These are phyloP conservation scores for Magallana nippona DNA, from an alignment of 2,888 invertebrate species.

Conservation along the genomic window DNA sequence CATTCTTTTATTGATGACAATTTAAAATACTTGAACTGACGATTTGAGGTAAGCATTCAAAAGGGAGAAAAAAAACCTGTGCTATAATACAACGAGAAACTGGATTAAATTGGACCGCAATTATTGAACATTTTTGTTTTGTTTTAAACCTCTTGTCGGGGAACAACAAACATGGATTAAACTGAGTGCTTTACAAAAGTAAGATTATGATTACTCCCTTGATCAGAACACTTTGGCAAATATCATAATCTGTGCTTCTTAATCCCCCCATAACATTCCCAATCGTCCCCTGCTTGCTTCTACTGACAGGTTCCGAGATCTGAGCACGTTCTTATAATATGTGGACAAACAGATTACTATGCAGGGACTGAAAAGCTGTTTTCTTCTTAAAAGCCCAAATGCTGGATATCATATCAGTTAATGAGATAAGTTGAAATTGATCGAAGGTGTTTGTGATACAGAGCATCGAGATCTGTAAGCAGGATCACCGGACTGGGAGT, in stretches of 20 bases:
- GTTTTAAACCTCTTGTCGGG: slow-evolving; percentile 16
- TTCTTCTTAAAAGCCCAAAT: slow-evolving; percentile 22
- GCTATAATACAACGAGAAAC: neutral
- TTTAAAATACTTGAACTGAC: neutral
- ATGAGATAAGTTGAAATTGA: slow-evolving; percentile 27
- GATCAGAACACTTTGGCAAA: slow-evolving; percentile 13
- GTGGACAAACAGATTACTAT: slow-evolving; percentile 26
- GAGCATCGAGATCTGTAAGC: neutral
- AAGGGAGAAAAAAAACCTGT: neutral
- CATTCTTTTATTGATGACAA: slow-evolving; percentile 20
- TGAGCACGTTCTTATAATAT: slow-evolving; percentile 2
- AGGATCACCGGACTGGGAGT: neutral
- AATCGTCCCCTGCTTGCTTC: neutral
- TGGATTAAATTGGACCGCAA: slow-evolving; percentile 7
- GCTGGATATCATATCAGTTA: slow-evolving; percentile 12
- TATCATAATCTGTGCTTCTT: neutral
- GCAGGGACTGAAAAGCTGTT: slow-evolving; percentile 2
- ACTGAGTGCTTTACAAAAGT: slow-evolving; percentile 1
- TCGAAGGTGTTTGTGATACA: neutral
- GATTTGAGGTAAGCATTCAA: neutral
- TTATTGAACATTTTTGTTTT: slow-evolving; percentile 6
- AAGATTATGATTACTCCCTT: slow-evolving; percentile 23
- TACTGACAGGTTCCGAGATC: slow-evolving; percentile 13
- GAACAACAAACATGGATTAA: slow-evolving; percentile 15
- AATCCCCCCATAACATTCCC: neutral